Evolutionary conservation across 2,113 vertebrate species (phyloP).

Genomic region (Microtus montanus): DNA sequence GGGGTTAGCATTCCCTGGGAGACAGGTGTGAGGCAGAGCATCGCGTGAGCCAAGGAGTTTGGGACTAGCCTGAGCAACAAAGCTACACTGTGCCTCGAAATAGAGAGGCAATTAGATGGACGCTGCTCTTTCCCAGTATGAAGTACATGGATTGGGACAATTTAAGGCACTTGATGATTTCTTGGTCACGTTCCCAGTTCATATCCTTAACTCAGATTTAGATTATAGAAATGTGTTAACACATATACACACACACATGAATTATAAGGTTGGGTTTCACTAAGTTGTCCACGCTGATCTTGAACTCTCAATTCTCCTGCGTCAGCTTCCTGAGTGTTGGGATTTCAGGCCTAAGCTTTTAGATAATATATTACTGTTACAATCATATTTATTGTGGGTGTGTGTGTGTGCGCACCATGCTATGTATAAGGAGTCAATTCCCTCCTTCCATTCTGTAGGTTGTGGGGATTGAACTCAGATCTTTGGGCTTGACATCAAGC

Average conservation of each 20-base stretch:
- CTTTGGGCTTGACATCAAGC: neutral
- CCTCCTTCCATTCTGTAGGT: too few relatives aligned
- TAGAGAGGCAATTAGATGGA: neutral
- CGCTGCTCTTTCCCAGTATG: neutral
- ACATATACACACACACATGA: neutral
- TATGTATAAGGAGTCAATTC: too few relatives aligned
- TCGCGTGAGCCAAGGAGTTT: neutral
- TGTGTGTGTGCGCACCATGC: too few relatives aligned
- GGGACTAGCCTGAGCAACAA: neutral
- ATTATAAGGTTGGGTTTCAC: neutral
- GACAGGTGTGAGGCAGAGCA: neutral
- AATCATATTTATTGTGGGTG: too few relatives aligned
- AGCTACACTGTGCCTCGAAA: neutral
- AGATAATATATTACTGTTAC: neutral
- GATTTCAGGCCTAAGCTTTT: neutral
- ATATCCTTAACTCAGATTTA: neutral
- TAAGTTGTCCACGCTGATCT: neutral
- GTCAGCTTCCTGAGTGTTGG: neutral
- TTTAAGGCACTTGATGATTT: neutral
- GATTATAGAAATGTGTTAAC: neutral
- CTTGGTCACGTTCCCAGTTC: neutral
- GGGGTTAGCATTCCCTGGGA: neutral
- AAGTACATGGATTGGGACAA: neutral
- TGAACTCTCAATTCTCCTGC: neutral
- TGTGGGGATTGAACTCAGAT: neutral